These are phyloP conservation scores for Morinoia aosen DNA, from an alignment of 2,888 invertebrate genomes.

Conservation along the genomic window DNA sequence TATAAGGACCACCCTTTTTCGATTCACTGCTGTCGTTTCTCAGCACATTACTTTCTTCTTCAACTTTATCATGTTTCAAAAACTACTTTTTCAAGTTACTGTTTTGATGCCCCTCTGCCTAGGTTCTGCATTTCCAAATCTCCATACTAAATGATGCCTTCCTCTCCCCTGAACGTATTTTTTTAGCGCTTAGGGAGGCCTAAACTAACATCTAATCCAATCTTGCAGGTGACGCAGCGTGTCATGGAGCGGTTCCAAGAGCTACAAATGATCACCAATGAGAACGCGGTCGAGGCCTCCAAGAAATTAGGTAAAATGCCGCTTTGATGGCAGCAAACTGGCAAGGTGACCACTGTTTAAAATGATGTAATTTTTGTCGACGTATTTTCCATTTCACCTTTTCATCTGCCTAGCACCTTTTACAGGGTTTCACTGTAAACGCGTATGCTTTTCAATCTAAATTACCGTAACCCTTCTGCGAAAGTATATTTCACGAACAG, in stretches of 20 bases:
- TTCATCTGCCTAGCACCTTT: not conserved
- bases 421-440: not conserved
- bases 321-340: not conserved
- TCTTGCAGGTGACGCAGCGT: constrained; percentile 72
- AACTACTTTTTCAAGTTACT: too few species aligned
- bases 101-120: too few species aligned
- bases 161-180: too few species aligned
- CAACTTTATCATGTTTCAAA: too few species aligned
- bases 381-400: not conserved
- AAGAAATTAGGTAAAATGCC: constrained; percentile 64
- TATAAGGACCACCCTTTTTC: too few species aligned
- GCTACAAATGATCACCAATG: constrained; percentile 93
- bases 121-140: too few species aligned
- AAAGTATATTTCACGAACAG: too few species aligned
- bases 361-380: not conserved
- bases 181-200: too few species aligned
- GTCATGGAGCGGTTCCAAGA: constrained; percentile 97
- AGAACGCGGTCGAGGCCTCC: constrained; percentile 83
- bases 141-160: too few species aligned
- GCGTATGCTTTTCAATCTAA: not conserved
- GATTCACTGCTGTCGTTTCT: too few species aligned
- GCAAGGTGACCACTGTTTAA: not conserved
- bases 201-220: too few species aligned
- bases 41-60: too few species aligned
- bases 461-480: not conserved